Evolutionary conservation across 2,113 vertebrate genomes (phyloP), one percentile per base, ranked within the genome.

Genomic region (Psephotus haematonotus): DNA sequence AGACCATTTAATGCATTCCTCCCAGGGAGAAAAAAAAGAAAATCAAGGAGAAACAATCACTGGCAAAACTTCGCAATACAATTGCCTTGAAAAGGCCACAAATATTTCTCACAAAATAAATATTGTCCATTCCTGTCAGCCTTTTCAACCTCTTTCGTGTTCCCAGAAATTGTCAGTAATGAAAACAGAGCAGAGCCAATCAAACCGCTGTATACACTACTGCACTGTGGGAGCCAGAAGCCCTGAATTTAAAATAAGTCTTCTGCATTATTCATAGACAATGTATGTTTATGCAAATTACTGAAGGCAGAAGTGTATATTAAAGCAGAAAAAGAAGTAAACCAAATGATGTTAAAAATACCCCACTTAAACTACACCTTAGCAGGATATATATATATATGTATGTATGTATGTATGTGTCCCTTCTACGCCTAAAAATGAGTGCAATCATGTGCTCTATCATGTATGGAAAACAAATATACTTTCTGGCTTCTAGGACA

Each of bases 281-380:
- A 82, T 95, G 83, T 94, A 97, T 97, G 94, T 96, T 98, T 98
- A 97, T 97, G 97, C 96, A 98, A 98, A 98, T 98, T 92, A 97
- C 53, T 10, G 8, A 97, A 97, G 82, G 85, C 6, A 47, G 95
- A 98, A 96, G 85, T 95, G 33, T 95, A 90, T 93, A 88, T 13
- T 86, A 96, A 96, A 94, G 90, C 85, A 96, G 91, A 97, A 93
- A 83, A 93, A 91, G 83, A 97, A 81, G 90, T 96, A 95, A 96
- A 98, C 88, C 47, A 90, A 92, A 91, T 81, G 60, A 95, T 95
- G 57, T 88, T 97, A 82, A 96, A 92, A 96, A 97, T 93, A 96
- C 33, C 75, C 43, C 93, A 65, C 70, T 96, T 91, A 93, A 95
- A 96, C 53, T 80, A 53, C 70, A 93, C 70, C 76, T 94, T 35